Conservation (phyloP, 2,113 vertebrate genomes). For the Brachirus orientalis region DNA sequence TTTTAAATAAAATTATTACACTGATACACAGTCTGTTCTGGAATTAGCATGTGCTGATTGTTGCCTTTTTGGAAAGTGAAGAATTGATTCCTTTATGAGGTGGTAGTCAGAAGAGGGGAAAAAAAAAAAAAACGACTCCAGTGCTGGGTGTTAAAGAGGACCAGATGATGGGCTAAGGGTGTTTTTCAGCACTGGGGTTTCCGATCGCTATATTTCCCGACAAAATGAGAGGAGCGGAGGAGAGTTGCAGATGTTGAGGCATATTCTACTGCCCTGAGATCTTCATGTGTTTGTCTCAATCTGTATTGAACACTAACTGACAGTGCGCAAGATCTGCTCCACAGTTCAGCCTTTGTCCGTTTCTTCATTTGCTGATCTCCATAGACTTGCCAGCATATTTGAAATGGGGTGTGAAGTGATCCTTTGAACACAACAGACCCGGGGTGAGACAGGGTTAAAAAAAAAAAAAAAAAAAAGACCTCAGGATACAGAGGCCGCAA, state of each 20-base stretch:
- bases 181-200: slow-evolving; percentile 54
- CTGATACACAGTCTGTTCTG: slow-evolving; percentile 18
- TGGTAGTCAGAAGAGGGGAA: slow-evolving; percentile 13
- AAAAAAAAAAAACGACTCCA: slow-evolving; percentile 43
- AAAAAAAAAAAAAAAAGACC: no score
- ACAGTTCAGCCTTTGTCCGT: not conserved
- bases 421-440: slow-evolving; percentile 8
- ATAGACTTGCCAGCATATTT: slow-evolving; percentile 15
- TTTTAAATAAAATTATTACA: slow-evolving; percentile 23
- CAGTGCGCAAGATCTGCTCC: slow-evolving; percentile 3
- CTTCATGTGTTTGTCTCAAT: slow-evolving; percentile 32
- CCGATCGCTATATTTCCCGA: slow-evolving; percentile 41
- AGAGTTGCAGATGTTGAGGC: slow-evolving; percentile 60
- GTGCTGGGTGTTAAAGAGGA: slow-evolving; percentile 61
- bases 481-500: slow-evolving; percentile 31
- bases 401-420: slow-evolving; percentile 26
- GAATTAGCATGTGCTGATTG: slow-evolving; percentile 50
- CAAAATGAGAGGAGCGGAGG: slow-evolving; percentile 44
- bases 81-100: slow-evolving; percentile 60
- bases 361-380: slow-evolving; percentile 24
- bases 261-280: slow-evolving; percentile 48
- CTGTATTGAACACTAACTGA: slow-evolving; percentile 36
- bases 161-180: slow-evolving; percentile 66
- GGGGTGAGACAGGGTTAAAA: slow-evolving; percentile 26
- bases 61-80: slow-evolving; percentile 66